phyloP scores from a whole-genome alignment of 64 coral and sea anemone species.

The Pocillopora verrucosa region DNA sequence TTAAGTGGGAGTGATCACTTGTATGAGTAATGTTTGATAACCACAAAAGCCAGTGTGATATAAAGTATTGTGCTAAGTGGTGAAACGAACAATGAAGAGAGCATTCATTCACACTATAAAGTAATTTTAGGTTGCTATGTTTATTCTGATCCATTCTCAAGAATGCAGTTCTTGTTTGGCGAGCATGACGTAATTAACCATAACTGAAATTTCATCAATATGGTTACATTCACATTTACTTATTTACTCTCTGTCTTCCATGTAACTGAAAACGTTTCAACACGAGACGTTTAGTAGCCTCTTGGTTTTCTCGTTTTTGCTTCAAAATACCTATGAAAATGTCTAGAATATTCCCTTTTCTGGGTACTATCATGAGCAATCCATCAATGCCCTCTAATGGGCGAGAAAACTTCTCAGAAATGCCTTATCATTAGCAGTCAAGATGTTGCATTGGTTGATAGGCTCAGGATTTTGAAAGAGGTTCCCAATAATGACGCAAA shows the following conservation, averaged over 20 bases:
- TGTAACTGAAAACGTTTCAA: not conserved
- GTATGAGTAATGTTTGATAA: too few relatives aligned
- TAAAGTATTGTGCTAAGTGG: too few relatives aligned
- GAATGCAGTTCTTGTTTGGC: too few relatives aligned
- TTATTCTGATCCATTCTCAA: too few relatives aligned
- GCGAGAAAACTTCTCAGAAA: not conserved
- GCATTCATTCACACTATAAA: too few relatives aligned
- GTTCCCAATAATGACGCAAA: too few relatives aligned
- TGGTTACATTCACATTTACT: not conserved
- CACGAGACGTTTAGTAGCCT: not conserved
- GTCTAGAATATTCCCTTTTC: conserved; percentile 8
- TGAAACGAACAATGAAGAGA: too few relatives aligned
- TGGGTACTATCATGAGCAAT: not conserved
- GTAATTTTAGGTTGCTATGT: too few relatives aligned
- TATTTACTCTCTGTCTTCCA: not conserved
- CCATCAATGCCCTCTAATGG: not conserved
- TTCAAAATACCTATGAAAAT: not conserved
- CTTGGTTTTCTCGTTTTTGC: not conserved
- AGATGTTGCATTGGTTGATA: not conserved
- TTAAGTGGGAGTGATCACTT: too few relatives aligned
- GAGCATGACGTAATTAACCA: not conserved
- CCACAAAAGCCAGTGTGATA: too few relatives aligned
- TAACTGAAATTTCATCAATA: not conserved
- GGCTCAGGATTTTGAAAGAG: too few relatives aligned
- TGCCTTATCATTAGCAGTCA: conserved; percentile 3